Conservation (phyloP, 1,140 invertebrate species). For the Penaeus indicus region DNA sequence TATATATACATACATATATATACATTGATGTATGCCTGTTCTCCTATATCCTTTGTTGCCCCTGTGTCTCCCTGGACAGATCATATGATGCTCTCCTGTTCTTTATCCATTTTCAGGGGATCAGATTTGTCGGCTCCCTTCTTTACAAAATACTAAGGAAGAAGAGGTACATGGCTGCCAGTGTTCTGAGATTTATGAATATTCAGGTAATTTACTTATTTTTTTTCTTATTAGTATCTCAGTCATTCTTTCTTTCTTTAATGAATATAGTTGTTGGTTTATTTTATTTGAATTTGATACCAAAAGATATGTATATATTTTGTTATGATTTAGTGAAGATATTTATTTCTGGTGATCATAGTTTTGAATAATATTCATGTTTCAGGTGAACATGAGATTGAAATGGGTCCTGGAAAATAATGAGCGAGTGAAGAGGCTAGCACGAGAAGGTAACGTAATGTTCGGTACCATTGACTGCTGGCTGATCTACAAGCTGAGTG, state of each 20-base stretch:
- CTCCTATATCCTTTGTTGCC: too few species aligned
- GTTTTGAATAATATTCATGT: slow-evolving; percentile 59
- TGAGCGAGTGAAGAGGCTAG: slow-evolving; percentile 76
- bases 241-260: not conserved
- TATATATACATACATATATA: slow-evolving; percentile 22
- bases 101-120: slow-evolving; percentile 11
- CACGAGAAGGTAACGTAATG: slow-evolving; percentile 77
- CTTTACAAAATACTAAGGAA: slow-evolving; percentile 83
- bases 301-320: not conserved
- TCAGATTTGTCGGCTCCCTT: slow-evolving; percentile 67
- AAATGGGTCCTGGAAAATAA: slow-evolving; percentile 84
- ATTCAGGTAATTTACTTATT: slow-evolving; percentile 77
- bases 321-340: not conserved
- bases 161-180: slow-evolving; percentile 84
- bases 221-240: not conserved
- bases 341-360: not conserved
- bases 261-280: not conserved
- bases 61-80: too few species aligned
- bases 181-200: slow-evolving; percentile 84
- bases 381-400: slow-evolving; percentile 83
- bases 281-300: too few species aligned
- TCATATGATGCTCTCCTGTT: too few species aligned
- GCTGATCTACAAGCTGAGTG: slow-evolving; percentile 85
- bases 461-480: slow-evolving; percentile 96
- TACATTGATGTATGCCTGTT: not conserved